Evolutionary conservation across 2,797 vertebrate species (phyloP).

Genomic region (Helicolenus hilgendorfi): DNA sequence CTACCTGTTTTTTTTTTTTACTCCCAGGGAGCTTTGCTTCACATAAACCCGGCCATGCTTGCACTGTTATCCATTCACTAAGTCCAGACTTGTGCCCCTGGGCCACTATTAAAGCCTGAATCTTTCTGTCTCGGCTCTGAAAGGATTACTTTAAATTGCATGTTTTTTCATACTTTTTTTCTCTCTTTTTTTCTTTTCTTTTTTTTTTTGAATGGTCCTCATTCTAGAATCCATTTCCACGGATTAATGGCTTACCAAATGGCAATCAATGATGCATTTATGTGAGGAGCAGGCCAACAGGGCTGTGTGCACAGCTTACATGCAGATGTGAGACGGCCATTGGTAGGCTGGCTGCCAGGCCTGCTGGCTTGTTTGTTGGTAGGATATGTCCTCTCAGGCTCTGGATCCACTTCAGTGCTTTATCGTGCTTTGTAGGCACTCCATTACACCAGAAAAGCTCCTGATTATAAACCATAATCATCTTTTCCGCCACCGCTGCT

Average conservation of each 20-base stretch:
- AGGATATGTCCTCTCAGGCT: constrained; percentile 81
- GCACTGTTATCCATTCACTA: constrained; percentile 63
- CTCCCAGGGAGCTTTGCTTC: constrained; percentile 56
- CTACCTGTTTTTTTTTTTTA: constrained; percentile 14
- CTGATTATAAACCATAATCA: constrained; percentile 86
- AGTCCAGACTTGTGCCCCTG: constrained; percentile 74
- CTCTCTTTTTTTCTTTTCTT: constrained; percentile 25
- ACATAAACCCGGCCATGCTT: constrained; percentile 38
- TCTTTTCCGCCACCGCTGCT: constrained; percentile 67
- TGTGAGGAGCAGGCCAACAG: constrained; percentile 81
- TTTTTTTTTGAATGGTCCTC: constrained; percentile 86
- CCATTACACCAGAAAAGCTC: constrained; percentile 85
- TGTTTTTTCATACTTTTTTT: constrained; percentile 62
- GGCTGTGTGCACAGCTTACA: constrained; percentile 84
- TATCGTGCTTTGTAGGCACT: constrained; percentile 85
- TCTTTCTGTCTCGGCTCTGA: constrained; percentile 82
- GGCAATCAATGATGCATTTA: constrained; percentile 91
- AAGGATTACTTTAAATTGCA: constrained; percentile 88
- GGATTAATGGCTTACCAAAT: constrained; percentile 92
- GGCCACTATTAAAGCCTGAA: constrained; percentile 78
- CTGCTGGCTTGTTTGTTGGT: constrained; percentile 79
- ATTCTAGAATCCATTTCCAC: constrained; percentile 90
- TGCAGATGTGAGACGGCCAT: constrained; percentile 82
- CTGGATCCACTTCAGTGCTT: constrained; percentile 84
- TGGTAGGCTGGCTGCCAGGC: constrained; percentile 81